These are phyloP conservation scores for Dichetophora obliterata DNA, from an alignment of 2,888 invertebrate genomes.

Conservation along the genomic window DNA sequence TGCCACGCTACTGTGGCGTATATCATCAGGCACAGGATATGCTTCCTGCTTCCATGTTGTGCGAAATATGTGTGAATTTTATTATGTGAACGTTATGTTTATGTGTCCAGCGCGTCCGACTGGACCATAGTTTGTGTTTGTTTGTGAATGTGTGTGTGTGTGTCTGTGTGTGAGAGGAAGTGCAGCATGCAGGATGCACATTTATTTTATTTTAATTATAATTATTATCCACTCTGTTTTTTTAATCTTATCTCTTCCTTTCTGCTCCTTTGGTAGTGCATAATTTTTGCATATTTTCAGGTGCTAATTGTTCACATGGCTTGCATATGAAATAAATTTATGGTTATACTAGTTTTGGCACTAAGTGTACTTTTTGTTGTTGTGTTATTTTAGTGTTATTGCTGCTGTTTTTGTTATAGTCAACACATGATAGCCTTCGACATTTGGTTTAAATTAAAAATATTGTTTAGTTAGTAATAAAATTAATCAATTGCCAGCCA, in stretches of 20 bases:
- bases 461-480: constrained; percentile 59
- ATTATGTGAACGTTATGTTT: constrained; percentile 66
- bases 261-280: constrained; percentile 48
- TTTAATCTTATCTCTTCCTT: constrained; percentile 33
- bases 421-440: constrained; percentile 64
- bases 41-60: constrained; percentile 58
- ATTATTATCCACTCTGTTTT: constrained; percentile 46
- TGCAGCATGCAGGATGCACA: constrained; percentile 39
- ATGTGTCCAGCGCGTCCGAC: constrained; percentile 57
- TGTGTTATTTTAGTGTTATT: constrained; percentile 30
- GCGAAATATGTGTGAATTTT: constrained; percentile 66
- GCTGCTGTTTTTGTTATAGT: constrained; percentile 58
- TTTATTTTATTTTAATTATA: constrained; percentile 61
- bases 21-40: constrained; percentile 56
- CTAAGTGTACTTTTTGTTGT: neutral
- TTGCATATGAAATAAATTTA: constrained; percentile 65
- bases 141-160: constrained; percentile 23
- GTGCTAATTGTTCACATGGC: constrained; percentile 68
- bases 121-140: constrained; percentile 26
- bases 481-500: constrained; percentile 57
- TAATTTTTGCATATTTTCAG: constrained; percentile 69
- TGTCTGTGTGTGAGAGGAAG: constrained; percentile 27
- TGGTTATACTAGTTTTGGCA: constrained; percentile 12
- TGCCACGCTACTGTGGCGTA: constrained; percentile 19
- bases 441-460: constrained; percentile 58